These are phyloP conservation scores for Myripristis jacobus DNA, from an alignment of 2,797 vertebrate species.

Conservation along the genomic window DNA sequence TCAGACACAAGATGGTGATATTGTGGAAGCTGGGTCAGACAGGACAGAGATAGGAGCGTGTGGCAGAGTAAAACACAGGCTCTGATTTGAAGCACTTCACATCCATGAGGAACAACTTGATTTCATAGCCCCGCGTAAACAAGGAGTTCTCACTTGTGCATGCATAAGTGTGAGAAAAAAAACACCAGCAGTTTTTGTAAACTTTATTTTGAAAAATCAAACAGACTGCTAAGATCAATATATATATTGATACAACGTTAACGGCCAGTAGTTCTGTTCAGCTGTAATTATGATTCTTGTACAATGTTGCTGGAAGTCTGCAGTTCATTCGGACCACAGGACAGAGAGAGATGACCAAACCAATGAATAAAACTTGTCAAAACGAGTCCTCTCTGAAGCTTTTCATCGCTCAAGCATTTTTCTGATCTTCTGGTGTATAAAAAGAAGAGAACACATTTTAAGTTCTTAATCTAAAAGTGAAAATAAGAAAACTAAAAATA, in stretches of 20 bases:
- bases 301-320: slow-evolving; percentile 73
- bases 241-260: slow-evolving; percentile 85
- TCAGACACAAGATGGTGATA: slow-evolving; percentile 13
- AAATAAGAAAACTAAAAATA: slow-evolving; percentile 83
- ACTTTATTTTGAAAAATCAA: slow-evolving; percentile 88
- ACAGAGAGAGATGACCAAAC: slow-evolving; percentile 62
- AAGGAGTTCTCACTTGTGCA: not conserved
- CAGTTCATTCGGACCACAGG: slow-evolving; percentile 62
- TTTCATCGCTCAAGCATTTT: slow-evolving; percentile 54
- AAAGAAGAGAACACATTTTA: slow-evolving; percentile 62
- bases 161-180: slow-evolving; percentile 24
- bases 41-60: not conserved
- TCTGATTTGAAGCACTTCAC: not conserved
- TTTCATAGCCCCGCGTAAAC: not conserved
- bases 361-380: slow-evolving; percentile 39
- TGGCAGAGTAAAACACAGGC: not conserved
- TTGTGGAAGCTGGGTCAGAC: slow-evolving; percentile 15
- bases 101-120: not conserved
- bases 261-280: slow-evolving; percentile 86
- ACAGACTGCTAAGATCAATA: slow-evolving; percentile 88
- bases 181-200: slow-evolving; percentile 81
- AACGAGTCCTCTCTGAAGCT: slow-evolving; percentile 63
- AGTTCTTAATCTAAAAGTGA: slow-evolving; percentile 73
- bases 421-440: slow-evolving; percentile 58
- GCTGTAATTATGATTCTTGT: slow-evolving; percentile 80